Percentiles rank a stretch among this genome's conserved stretches.
Evolutionary conservation across 2,797 vertebrate genomes (phyloP).

Genomic region (Ceryle rudis): DNA sequence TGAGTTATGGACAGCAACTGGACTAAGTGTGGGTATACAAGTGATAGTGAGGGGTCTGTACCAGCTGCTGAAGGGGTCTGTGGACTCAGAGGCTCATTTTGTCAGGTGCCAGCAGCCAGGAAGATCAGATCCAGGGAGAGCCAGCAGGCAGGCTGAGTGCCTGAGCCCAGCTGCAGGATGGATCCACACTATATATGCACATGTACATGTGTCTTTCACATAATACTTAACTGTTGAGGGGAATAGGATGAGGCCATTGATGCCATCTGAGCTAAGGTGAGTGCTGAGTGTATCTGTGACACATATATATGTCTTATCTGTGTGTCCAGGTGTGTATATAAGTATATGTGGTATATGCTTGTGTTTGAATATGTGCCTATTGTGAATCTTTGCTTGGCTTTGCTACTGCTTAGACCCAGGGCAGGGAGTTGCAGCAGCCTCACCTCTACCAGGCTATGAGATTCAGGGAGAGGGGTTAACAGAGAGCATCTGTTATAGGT

Average conservation of each 20-base stretch:
- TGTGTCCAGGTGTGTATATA: background rate
- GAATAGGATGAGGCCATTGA: background rate
- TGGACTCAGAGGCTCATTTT: background rate
- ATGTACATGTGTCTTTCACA: background rate
- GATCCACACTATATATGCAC: fast-evolving
- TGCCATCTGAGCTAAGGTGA: background rate
- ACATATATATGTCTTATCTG: background rate
- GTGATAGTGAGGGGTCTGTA: background rate
- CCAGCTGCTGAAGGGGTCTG: background rate
- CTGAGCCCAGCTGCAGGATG: background rate
- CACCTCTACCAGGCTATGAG: background rate
- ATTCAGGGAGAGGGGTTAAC: background rate
- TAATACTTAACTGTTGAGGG: background rate
- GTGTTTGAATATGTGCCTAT: background rate
- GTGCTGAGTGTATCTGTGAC: background rate
- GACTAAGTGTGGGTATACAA: background rate
- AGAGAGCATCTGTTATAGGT: too few relatives aligned
- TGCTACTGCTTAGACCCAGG: background rate
- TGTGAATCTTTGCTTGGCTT: background rate
- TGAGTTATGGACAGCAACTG: background rate
- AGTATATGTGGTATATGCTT: background rate
- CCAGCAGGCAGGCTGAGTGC: background rate
- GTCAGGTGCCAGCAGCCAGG: background rate
- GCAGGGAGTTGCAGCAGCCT: background rate
- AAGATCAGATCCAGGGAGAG: background rate